Conservation (phyloP, 2,888 invertebrate genomes). For the Plebejus melissa region DNA sequence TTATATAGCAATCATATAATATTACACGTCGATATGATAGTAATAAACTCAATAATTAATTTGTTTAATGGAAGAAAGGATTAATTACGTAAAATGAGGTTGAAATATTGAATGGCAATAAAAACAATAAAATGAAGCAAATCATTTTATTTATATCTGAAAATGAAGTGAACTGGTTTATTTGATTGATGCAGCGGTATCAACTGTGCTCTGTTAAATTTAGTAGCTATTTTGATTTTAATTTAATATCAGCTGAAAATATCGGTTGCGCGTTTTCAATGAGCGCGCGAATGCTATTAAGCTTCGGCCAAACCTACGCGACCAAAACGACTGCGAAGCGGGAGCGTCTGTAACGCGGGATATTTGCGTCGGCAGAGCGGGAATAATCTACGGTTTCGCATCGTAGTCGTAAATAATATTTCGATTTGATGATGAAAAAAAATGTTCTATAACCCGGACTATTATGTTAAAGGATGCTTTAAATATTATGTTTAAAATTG, state of each 20-base stretch:
- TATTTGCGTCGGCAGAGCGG: no score
- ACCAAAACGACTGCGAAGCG: no score
- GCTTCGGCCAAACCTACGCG: no score
- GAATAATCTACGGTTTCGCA: no score
- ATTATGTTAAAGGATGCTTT: no score
- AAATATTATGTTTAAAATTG: no score
- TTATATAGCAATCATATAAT: no score
- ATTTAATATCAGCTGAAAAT: background rate
- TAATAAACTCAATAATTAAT: background rate
- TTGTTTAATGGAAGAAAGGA: background rate
- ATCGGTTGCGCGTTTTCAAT: background rate
- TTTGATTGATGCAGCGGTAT: slow-evolving; percentile 21
- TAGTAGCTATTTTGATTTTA: background rate
- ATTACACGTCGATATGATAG: background rate
- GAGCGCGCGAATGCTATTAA: background rate
- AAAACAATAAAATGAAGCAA: slow-evolving; percentile 16
- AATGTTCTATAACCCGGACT: no score
- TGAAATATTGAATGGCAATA: background rate
- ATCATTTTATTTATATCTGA: slow-evolving; percentile 23
- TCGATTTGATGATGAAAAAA: no score
- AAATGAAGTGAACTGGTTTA: slow-evolving; percentile 17
- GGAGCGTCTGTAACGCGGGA: no score
- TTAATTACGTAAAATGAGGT: background rate
- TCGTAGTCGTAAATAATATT: no score
- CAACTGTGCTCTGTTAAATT: background rate